Base-by-base conservation (phyloP, 2,888 invertebrate species). In the Atherix ibis region DNA sequence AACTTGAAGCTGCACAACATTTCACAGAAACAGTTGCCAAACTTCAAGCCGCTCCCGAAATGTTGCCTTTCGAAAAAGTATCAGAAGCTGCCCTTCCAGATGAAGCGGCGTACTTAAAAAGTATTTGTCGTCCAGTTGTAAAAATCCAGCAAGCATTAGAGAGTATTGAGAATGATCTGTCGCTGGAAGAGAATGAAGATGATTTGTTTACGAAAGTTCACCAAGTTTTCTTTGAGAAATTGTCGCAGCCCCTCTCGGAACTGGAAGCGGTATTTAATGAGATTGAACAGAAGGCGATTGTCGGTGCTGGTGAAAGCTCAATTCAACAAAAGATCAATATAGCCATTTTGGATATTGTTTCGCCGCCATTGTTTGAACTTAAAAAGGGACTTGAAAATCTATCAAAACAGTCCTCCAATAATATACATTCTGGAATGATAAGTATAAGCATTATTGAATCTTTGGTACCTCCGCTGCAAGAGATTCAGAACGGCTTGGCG, bases 321-420 rank as follows among this genome's bases (percentile, higher is more conserved):
- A 42, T 58, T 28, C 58, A 61, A 27, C 56, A 58, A 31, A 61
- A 58, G 43, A 51, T 70, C 34, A 70, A 71, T 43, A 68, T 73
- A 37, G 69, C 71, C 36, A 64, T 76, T 19, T 64, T 77, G 35
- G 74, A 77, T 48, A 67, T 69, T 34, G 68, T 77, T 0, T 68
- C 71, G 44, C 67, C 70, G 12, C 71, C 76, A 0, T 62, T 76
- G n/a, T 60, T 71, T 35, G 73, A 76, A 49, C 53, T 78, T 5
- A 64, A 70, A 40, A 68, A 63, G 47, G 69, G 69, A 1, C 58
- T 76, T 41, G 72, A 76, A 55, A 46, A 52, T 33, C 67, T 50
- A 53, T 58, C 46, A 38, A 60, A 43, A 32, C 58, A 47, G 47
- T 50, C 51, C 16, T 50, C 50, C 0, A 46, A 45, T 10, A 50